phyloP scores from a whole-genome alignment of 35 echinoderm and acorn worm genomes.

The Hemicentrotus pulcherrimus region DNA sequence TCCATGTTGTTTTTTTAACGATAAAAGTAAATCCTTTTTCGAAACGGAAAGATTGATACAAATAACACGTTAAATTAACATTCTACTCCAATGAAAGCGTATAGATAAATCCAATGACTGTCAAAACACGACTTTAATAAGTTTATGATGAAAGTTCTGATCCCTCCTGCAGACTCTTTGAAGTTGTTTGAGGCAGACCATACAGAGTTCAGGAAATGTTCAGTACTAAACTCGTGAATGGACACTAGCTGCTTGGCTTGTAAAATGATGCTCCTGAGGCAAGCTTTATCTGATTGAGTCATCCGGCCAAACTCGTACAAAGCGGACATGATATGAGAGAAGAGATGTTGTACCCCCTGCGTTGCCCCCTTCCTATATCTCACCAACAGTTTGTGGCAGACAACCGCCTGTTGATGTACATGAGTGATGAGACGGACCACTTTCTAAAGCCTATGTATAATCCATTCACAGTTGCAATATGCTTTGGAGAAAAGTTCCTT shows the following conservation, averaged over 20 bases:
- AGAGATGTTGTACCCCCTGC: background rate
- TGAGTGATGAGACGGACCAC: background rate
- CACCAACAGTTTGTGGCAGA: background rate
- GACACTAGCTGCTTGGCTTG: conserved; percentile 21
- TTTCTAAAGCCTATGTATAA: background rate
- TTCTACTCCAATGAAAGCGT: background rate
- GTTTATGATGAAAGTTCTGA: background rate
- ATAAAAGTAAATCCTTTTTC: background rate
- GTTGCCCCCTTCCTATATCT: conserved; percentile 26
- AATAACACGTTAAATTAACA: background rate
- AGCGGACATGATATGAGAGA: conserved; percentile 37
- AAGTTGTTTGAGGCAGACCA: background rate
- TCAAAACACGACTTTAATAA: background rate
- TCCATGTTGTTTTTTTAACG: background rate
- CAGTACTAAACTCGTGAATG: background rate
- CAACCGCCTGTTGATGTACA: conserved; percentile 29
- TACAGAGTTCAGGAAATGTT: conserved; percentile 3
- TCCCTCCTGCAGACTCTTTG: background rate
- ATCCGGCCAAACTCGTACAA: conserved; percentile 23
- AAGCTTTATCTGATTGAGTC: conserved; percentile 18
- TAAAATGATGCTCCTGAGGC: conserved; percentile 21
- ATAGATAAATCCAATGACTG: background rate
- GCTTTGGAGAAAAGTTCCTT: background rate
- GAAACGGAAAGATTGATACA: background rate
- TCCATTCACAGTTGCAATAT: conserved; percentile 7